Base-by-base conservation (phyloP, 2,888 invertebrate genomes). In the Caenorhabditis afra region DNA sequence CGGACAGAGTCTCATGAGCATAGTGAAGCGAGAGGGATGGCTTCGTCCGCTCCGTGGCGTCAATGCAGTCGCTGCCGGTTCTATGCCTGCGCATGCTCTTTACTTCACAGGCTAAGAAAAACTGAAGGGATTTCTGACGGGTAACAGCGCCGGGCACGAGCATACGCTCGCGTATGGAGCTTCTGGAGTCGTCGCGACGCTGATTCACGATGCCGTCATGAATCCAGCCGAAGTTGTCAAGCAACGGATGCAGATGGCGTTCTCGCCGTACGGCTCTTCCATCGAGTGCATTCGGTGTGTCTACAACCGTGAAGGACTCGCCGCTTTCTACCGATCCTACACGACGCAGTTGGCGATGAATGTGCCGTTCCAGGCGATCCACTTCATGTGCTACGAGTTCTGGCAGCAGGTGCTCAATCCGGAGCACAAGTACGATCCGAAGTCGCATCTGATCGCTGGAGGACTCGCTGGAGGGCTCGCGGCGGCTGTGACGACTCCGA, bases 211-310 rank as follows among this genome's bases (percentile, higher is more conserved):
- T 92, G 96, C 95, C 70, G 94, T 99, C 79, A 99, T 99, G 94
- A 98, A 96, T 92, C 99, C 99, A 66, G 95, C 97, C 77, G 99
- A 99, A 93, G 93, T 98, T 91, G 95, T 99, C 81, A 99, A 99
- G 92, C 99, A 99, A 92, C 94, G 99, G 87, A 93, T 99, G 93
- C 99, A 99, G 93, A 96, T 99, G 95, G 94, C 94, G 91, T 94
- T 95, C 92, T 97, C 96, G 71, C 96, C 96, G 53, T 98, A 97
- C 92, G 94, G 94, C 91, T 94, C 94, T 85, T 95, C 95, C 85
- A 91, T 94, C 87, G 94, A 94, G 89, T 98, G 98, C 93, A 93
- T 95, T 90, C 92, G 93, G 79, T 93, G 93, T 90, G 93, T 96
- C 81, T 95, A 95, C 91, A 92, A 93, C 86, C 92, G 93, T 22